Base-by-base conservation (phyloP, 1,140 invertebrate species). In the Drosophila nigrodunni region DNA sequence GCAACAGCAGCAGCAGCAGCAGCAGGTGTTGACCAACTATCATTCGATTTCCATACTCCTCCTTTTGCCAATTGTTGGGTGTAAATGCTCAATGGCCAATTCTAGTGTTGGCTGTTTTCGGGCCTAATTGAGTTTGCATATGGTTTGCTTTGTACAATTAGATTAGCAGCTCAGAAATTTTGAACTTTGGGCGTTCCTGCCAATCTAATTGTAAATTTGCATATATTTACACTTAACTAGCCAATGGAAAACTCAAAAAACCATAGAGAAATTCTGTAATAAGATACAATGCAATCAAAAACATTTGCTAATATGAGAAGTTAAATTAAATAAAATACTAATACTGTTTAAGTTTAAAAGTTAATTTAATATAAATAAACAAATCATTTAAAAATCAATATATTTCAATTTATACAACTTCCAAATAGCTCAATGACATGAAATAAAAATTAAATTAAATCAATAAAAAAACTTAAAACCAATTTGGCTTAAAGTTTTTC, bases 101-200 rank as follows among this genome's bases (percentile, higher is more conserved):
- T 61, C 43, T 13, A 35, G 46, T 18, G 25, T 30, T 30, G 21
- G 52, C 43, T 43, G 49, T 39, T 54, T 66, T 72, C 55, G 54
- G 62, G 64, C 54, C 65, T 77, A 79, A 79, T 79, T 79, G 64
- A 74, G 77, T 77, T 79, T 79, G 74, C 69, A 77, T 79, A 65
- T 55, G 77, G 60, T 74, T 79, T 77, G 77, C 77, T 77, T 79
- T 79, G 77, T 65, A 57, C 77, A 79, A 79, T 79, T 79, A 79
- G 70, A 79, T 79, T 79, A 79, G 47, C 60, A 44, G 68, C 59
- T 70, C 49, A 5, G 9, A 65, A 18, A 43, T 37, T 43, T 61
- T 50, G 25, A 46, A 13, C 9, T 47, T 61, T 44, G 15, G 37
- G 9, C 25, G 34, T 18, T 49, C 30, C 21, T 13, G 11, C n/a